phyloP scores from a whole-genome alignment of 2,113 vertebrate species.

The Nannobrachium achirus region DNA sequence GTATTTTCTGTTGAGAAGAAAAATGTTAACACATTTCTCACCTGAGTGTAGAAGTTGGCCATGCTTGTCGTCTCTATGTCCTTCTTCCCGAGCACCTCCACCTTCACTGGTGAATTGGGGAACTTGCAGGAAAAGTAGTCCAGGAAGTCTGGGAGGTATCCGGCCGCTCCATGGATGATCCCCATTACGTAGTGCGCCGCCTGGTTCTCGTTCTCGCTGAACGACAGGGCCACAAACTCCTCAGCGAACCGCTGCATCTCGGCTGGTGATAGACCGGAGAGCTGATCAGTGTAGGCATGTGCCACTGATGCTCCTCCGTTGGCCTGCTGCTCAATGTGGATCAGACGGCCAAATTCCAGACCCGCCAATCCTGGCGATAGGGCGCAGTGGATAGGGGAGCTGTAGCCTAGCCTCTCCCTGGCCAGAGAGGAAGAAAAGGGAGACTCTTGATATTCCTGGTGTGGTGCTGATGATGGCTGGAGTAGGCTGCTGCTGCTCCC shows the following conservation, averaged over 20 bases:
- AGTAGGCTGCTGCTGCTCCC: conserved; percentile 43
- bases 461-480: conserved; percentile 1
- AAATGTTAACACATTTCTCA: conserved; percentile 74
- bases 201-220: conserved; percentile 90
- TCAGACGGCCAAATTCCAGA: conserved; percentile 68
- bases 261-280: conserved; percentile 55
- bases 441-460: conserved; percentile 56
- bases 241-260: conserved; percentile 74
- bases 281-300: conserved; percentile 70
- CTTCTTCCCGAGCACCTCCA: conserved; percentile 99
- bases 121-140: conserved; percentile 99
- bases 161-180: conserved; percentile 96
- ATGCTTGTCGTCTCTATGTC: conserved; percentile 99
- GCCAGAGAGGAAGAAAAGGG: conserved; percentile 44
- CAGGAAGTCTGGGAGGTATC: conserved; percentile 98
- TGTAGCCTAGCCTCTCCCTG: conserved; percentile 62
- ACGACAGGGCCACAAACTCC: conserved; percentile 92
- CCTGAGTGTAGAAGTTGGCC: conserved; percentile 97
- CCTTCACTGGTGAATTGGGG: conserved; percentile 96
- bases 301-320: conserved; percentile 72
- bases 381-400: conserved; percentile 59
- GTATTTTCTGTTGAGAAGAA: too few relatives aligned
- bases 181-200: conserved; percentile 95
- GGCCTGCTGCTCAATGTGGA: conserved; percentile 73
- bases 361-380: conserved; percentile 38